Evolutionary conservation across 2,113 vertebrate species (phyloP), one percentile per base, ranked within the genome.

Genomic region (Campylorhamphus procurvoides): DNA sequence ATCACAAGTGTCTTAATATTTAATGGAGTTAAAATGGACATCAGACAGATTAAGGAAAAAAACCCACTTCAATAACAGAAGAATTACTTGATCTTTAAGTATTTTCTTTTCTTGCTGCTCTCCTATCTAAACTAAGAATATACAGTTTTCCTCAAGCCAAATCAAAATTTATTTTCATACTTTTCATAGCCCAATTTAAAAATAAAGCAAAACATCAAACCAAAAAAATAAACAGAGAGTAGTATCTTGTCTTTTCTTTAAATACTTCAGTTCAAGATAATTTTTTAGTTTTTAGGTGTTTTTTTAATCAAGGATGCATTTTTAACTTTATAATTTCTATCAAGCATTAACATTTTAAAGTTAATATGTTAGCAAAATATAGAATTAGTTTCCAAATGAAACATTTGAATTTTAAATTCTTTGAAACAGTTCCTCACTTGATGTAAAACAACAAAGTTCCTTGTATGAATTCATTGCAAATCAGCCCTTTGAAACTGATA

Each of bases 231-330:
- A 22, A 24, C 28, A 49, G 7, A 33, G 0, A 77, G 15, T 53
- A 4, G 3, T 23, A 29, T 63, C 4, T 12, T 0, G 8, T 29
- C 16, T 4, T 55, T 18, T 59, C 3, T 5, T 55, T 18, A 74
- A 67, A 76, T 75, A 29, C 6, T 86, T 52, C 16, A 56, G 3
- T 53, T 50, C 25, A 50, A 15, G 7, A 29, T 14, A 44, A 49
- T 3, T 50, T 63, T 15, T 77, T 39, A 1, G 0, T 1, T 81
- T 91, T 69, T 25, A 44, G 66, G 18, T 66, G 5, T 17, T 73
- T 84, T 89, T 78, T n/a, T n/a, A n/a, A 35, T 84, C 13, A 87
- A 71, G 9, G 11, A 77, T 25, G 1, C 5, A 39, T 82, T 81
- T 89, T 89, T 53, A 62, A 74, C 3, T 71, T 89, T 16, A 22